A percentile compares a stretch with the other conserved stretches of the same genome.
Conservation (phyloP, 1,140 invertebrate species). For the Drosophila santomea region DNA sequence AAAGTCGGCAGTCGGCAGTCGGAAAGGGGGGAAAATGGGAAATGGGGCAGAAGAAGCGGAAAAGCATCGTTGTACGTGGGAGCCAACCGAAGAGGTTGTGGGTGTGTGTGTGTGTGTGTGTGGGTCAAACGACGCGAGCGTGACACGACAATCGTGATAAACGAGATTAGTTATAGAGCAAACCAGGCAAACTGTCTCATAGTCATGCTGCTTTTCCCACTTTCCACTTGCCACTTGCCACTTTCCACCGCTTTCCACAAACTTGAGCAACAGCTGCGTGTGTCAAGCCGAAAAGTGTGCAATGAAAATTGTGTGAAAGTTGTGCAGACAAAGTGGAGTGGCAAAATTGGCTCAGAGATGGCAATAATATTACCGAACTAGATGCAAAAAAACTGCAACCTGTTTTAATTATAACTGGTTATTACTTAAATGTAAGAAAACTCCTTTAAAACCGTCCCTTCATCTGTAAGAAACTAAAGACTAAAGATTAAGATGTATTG, state of each 20-base stretch:
- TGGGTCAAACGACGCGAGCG: conserved; percentile 74
- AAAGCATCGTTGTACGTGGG: conserved; percentile 32
- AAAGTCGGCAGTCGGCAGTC: no score
- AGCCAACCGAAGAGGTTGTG: conserved; percentile 21
- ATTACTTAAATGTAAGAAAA: no score
- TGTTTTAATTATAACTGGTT: no score
- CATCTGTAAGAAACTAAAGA: no score
- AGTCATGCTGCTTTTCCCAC: conserved; percentile 11
- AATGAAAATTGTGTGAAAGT: conserved; percentile 65
- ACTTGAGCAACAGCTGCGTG: conserved; percentile 62
- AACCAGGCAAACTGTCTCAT: conserved; percentile 44
- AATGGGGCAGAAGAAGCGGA: conserved; percentile 28
- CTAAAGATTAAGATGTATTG: no score
- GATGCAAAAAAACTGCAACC: background rate
- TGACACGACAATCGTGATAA: conserved; percentile 74
- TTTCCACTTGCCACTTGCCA: background rate
- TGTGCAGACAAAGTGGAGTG: conserved; percentile 26
- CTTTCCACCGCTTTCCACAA: background rate
- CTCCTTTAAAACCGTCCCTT: no score
- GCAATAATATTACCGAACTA: background rate
- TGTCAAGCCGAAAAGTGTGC: conserved; percentile 65
- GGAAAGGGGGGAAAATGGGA: background rate
- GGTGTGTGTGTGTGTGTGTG: conserved; percentile 43
- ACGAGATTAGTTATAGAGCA: conserved; percentile 65
- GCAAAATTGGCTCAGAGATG: conserved; percentile 22